phyloP scores from a whole-genome alignment of 30 jellyfish, hydroid and myxozoan species.

The Hydractinia echinata region DNA sequence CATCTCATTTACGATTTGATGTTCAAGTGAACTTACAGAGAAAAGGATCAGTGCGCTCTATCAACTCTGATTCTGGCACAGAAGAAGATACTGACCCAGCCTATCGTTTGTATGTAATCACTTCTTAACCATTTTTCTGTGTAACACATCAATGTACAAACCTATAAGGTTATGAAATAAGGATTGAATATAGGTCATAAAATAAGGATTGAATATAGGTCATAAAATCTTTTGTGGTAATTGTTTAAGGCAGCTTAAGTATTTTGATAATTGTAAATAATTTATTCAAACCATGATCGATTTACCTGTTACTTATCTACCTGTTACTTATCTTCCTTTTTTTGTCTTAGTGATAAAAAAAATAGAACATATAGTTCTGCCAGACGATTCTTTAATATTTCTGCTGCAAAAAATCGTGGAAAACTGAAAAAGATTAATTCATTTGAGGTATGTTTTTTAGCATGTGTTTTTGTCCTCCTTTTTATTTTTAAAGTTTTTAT shows the following conservation, averaged over 20 bases:
- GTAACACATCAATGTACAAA: not conserved
- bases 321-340: not conserved
- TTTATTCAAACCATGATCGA: too few species aligned
- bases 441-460: not conserved
- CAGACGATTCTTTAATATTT: conserved; percentile 65
- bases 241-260: too few species aligned
- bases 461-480: not conserved
- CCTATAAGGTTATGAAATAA: too few species aligned
- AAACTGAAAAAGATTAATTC: not conserved
- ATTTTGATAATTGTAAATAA: too few species aligned
- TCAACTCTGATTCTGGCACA: conserved; percentile 82
- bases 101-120: conserved; percentile 45
- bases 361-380: conserved; percentile 84
- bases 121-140: not conserved
- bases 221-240: too few species aligned
- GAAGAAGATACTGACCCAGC: conserved; percentile 69
- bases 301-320: not conserved
- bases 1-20: conserved; percentile 72
- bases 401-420: conserved; percentile 30
- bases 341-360: conserved; percentile 63
- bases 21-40: conserved; percentile 59
- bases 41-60: conserved; percentile 62
- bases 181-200: too few species aligned
- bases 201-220: too few species aligned
- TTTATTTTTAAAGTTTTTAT: not conserved